Evolutionary conservation across 2,888 invertebrate genomes (phyloP).

Genomic region (Lasiommata megera): DNA sequence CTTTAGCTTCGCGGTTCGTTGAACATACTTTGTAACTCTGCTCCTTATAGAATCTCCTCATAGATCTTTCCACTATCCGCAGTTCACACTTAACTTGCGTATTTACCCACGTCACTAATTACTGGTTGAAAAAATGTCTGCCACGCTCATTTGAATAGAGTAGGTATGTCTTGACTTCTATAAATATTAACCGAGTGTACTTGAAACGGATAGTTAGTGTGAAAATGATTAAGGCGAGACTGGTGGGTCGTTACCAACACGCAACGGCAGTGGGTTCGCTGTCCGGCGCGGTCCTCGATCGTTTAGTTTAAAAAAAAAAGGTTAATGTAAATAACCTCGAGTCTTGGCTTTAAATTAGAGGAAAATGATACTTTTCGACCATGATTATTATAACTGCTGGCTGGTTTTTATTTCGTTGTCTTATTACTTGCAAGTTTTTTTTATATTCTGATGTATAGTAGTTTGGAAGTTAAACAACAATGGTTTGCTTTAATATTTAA

Average conservation of each 20-base stretch:
- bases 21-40: no score
- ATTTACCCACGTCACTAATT: no score
- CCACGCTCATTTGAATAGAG: not conserved
- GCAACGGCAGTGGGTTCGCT: conserved; percentile 54
- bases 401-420: not conserved
- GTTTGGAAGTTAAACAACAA: no score
- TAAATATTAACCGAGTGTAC: conserved; percentile 33
- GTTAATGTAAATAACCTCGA: conserved; percentile 40
- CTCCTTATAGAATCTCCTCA: no score
- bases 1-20: no score
- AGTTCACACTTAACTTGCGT: no score
- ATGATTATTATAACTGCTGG: not conserved
- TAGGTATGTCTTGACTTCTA: not conserved
- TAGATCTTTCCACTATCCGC: no score
- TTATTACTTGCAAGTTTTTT: no score
- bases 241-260: conserved; percentile 51
- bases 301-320: conserved; percentile 34
- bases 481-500: no score
- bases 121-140: no score
- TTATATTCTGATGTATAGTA: no score
- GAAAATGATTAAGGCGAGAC: conserved; percentile 56
- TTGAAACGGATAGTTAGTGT: conserved; percentile 54
- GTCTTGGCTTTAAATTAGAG: conserved; percentile 33
- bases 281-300: conserved; percentile 43
- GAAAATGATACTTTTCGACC: conserved; percentile 14